Evolutionary conservation across 2,888 invertebrate species (phyloP), one percentile per base, ranked within the genome.

Genomic region (Drosophila planitibia): DNA sequence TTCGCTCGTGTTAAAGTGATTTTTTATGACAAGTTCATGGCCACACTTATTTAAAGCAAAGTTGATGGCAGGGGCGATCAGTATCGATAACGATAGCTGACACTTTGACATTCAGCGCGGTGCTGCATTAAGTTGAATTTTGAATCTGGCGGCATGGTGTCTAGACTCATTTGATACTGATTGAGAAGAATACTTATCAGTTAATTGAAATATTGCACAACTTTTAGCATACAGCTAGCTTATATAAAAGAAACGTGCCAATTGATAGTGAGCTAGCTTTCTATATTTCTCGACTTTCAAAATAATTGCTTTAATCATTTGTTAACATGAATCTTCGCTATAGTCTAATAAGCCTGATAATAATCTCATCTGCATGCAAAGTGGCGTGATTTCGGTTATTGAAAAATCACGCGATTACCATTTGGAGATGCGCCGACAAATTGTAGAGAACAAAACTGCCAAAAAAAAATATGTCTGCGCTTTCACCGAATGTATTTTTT

Each of bases 41-140:
- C 51, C 85, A 59, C 77, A 69, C 70, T 59, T 25, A 57, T 30
- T 41, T 28, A n/a, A 49, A 16, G 35, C 33, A 54, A 37, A 66
- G 39, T 33, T 47, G 53, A 54, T 65, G 66, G n/a, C 52, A n/a
- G 9, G n/a, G 16, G 12, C 54, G 65, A 84, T 65, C 62, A 52
- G 51, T 64, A 72, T 82, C 87, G 83, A 82, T 87, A 87, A 67
- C 87, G 61, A 84, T 82, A 72, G 55, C 44, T 70, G 70, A 37
- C 74, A 58, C 22, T 63, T 63, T 64, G 54, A 60, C 57, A 41
- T 58, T 41, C 7, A 22, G 2, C 19, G 2, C 57, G 78, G 71
- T 79, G 79, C 52, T 79, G 70, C 33, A 39, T 25, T 74, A 49
- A 62, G 47, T 39, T 63, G 41, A 61, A 63, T 63, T 81, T 80